phyloP scores from a whole-genome alignment of 2,797 vertebrate genomes.

The Muscicapa striata region DNA sequence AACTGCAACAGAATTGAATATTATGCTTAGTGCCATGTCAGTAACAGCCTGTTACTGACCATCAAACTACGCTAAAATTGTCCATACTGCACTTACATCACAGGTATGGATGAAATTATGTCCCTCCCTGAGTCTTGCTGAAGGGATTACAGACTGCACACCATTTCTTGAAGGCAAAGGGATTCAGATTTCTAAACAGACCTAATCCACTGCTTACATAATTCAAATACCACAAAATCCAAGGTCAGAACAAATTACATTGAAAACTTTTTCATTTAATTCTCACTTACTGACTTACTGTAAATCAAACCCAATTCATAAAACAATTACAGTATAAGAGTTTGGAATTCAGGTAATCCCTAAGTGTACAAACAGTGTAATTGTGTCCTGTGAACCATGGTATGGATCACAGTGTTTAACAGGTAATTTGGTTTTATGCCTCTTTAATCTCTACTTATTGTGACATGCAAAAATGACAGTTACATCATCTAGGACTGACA shows the following conservation, averaged over 20 bases:
- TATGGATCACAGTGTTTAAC: not conserved
- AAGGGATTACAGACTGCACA: not conserved
- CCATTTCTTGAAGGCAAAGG: not conserved
- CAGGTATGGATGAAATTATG: not conserved
- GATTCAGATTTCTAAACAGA: slow-evolving; percentile 6
- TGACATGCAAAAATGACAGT: not conserved
- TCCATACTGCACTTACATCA: not conserved
- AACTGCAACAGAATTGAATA: not conserved
- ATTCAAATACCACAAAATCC: slow-evolving; percentile 2
- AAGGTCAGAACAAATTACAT: not conserved
- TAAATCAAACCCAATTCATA: not conserved
- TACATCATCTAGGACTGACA: not conserved
- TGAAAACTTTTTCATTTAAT: not conserved
- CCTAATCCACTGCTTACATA: slow-evolving; percentile 9
- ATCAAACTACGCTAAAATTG: not conserved
- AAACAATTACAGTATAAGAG: not conserved
- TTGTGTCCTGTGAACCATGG: not conserved
- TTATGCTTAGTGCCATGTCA: not conserved
- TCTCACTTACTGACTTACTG: not conserved
- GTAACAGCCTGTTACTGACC: not conserved
- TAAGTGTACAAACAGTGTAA: not conserved
- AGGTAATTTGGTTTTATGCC: not conserved
- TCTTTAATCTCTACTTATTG: slow-evolving; percentile 4
- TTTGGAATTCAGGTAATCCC: not conserved
- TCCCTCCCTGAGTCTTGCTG: not conserved